A percentile compares a stretch with the other conserved stretches of the same genome.
Conservation (phyloP, 2,113 vertebrate species). For the Bufo bufo region DNA sequence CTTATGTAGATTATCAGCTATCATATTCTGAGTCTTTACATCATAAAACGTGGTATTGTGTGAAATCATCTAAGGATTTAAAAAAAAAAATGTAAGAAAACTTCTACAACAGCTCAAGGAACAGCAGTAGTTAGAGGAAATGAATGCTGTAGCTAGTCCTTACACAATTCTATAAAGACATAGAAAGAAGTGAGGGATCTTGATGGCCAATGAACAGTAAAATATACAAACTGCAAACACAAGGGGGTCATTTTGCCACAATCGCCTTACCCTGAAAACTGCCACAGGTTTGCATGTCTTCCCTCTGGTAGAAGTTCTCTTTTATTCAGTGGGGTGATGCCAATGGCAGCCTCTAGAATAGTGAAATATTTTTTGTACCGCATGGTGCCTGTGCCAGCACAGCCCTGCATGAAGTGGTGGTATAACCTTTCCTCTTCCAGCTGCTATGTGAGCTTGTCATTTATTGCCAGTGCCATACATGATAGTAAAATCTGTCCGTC, state of each 20-base stretch:
- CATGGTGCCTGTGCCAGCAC: constrained; percentile 74
- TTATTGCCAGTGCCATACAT: constrained; percentile 26
- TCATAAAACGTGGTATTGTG: neutral
- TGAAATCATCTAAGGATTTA: neutral
- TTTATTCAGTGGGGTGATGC: constrained; percentile 91
- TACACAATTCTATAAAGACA: constrained; percentile 9
- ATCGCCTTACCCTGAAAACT: constrained; percentile 84
- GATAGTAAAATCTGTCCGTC: constrained; percentile 2
- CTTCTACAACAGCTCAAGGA: neutral
- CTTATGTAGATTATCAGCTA: too few relatives aligned
- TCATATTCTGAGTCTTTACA: too few relatives aligned
- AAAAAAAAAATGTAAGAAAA: neutral
- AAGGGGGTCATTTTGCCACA: neutral
- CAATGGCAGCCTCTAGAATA: constrained; percentile 89
- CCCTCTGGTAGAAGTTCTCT: constrained; percentile 87
- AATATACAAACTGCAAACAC: neutral
- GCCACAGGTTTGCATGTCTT: constrained; percentile 88
- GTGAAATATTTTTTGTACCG: constrained; percentile 94
- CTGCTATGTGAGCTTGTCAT: constrained; percentile 57
- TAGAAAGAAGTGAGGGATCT: neutral
- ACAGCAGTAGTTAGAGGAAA: neutral
- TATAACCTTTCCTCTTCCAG: constrained; percentile 58
- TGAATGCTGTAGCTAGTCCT: neutral
- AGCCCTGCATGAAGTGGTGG: constrained; percentile 38
- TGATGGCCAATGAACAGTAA: neutral